Conservation (phyloP, 1,140 invertebrate species). For the Trichomalopsis sarcophagae region DNA sequence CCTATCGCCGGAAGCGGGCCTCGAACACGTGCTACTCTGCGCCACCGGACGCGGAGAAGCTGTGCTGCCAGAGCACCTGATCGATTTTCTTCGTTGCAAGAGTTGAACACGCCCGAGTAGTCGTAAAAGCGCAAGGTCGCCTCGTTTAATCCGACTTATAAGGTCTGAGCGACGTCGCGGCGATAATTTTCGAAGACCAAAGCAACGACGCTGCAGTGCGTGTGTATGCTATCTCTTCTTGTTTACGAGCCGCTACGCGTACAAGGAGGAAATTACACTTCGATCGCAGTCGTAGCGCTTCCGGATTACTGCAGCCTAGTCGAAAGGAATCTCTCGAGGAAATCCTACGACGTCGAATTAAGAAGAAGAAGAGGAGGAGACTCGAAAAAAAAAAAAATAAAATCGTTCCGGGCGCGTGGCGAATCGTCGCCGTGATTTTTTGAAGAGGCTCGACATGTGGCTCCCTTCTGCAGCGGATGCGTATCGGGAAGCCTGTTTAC, state of each 20-base stretch:
- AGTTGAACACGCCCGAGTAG: neutral
- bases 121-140: slow-evolving; percentile 26
- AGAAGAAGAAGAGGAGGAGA: no score
- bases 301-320: neutral
- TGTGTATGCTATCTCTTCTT: no score
- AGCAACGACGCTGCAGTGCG: neutral
- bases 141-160: neutral
- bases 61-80: neutral
- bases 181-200: slow-evolving; percentile 33
- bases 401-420: neutral
- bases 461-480: slow-evolving; percentile 52
- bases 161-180: neutral
- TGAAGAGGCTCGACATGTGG: neutral
- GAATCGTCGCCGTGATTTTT: slow-evolving; percentile 53
- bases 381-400: no score
- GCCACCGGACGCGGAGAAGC: neutral
- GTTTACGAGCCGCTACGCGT: no score
- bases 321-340: neutral
- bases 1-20: neutral
- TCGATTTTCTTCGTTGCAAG: no score
- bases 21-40: neutral
- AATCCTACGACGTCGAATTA: neutral
- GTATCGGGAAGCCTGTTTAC: neutral
- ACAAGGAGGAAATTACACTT: neutral
- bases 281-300: slow-evolving; percentile 2